Evolutionary conservation across 2,888 invertebrate species (phyloP).

Genomic region (Hololepta plana): DNA sequence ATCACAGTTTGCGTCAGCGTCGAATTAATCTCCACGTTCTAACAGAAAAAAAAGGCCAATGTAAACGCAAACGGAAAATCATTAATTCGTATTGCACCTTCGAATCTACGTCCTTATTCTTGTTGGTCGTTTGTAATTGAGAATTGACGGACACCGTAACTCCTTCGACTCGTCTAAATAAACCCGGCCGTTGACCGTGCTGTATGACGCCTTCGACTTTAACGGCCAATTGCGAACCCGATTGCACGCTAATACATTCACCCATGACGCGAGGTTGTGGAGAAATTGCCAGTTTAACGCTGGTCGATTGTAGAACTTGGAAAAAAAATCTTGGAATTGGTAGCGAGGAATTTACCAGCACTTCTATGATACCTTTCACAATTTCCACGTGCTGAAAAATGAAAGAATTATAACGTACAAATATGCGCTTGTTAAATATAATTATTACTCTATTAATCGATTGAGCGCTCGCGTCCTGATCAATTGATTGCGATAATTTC

Average conservation of each 20-base stretch:
- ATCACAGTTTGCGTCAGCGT: constrained; percentile 61
- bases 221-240: constrained; percentile 71
- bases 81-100: constrained; percentile 15
- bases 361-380: constrained; percentile 38
- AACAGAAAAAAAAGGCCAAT: constrained; percentile 9
- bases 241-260: constrained; percentile 69
- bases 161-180: constrained; percentile 51
- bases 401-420: no score
- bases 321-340: constrained; percentile 65
- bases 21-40: constrained; percentile 25
- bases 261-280: constrained; percentile 63
- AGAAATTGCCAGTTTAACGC: constrained; percentile 62
- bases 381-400: constrained; percentile 37
- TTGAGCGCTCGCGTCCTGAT: constrained; percentile 18
- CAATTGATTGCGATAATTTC: constrained; percentile 22
- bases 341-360: constrained; percentile 42
- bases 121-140: constrained; percentile 31
- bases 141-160: constrained; percentile 55
- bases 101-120: constrained; percentile 21
- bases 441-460: constrained; percentile 27
- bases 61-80: constrained; percentile 3
- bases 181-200: constrained; percentile 45
- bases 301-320: constrained; percentile 69
- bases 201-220: constrained; percentile 89
- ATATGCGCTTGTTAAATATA: no score